phyloP scores from a whole-genome alignment of 2,888 invertebrate species.

The Poecilobothrus nobilitatus region DNA sequence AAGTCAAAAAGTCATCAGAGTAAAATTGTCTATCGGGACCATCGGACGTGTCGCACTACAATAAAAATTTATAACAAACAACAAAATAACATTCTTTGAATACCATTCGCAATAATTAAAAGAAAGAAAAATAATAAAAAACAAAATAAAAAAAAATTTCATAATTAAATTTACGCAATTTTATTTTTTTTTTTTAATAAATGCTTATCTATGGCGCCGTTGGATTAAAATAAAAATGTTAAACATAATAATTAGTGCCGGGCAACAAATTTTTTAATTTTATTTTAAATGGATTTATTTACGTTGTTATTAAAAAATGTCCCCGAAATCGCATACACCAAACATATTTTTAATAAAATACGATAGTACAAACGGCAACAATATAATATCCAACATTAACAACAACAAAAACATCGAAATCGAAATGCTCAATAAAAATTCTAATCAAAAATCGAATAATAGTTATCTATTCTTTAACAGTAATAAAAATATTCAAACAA shows the following conservation, averaged over 20 bases:
- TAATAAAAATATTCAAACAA: not conserved
- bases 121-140: not conserved
- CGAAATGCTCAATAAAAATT: not conserved
- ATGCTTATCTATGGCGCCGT: not conserved
- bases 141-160: not conserved
- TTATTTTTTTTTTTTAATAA: not conserved
- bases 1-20: slow-evolving; percentile 11
- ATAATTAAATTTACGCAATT: not conserved
- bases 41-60: not conserved
- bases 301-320: not conserved
- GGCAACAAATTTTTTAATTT: not conserved
- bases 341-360: not conserved
- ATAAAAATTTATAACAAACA: not conserved
- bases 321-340: not conserved
- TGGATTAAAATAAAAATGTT: not conserved
- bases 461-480: not conserved
- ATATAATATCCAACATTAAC: not conserved
- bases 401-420: not conserved
- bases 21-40: slow-evolving; percentile 10
- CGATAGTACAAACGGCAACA: not conserved
- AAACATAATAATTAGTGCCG: not conserved
- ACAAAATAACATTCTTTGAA: not conserved
- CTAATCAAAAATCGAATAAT: not conserved
- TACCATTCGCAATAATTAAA: not conserved
- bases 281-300: not conserved